Evolutionary conservation across 2,113 vertebrate species (phyloP).

Genomic region (Myotis brandtii): DNA sequence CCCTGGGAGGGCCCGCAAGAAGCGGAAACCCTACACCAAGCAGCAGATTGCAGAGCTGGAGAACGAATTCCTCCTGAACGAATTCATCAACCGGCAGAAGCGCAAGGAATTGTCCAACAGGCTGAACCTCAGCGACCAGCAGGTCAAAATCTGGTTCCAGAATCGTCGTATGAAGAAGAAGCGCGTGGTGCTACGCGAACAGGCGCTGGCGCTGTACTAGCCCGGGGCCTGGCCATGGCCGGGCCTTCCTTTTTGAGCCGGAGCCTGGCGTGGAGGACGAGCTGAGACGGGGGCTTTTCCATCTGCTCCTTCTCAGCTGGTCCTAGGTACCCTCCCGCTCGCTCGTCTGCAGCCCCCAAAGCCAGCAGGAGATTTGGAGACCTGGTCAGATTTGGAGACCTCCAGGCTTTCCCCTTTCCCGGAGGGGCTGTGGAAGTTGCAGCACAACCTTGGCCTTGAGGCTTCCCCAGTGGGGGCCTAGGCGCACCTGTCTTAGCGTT

Average conservation of each 20-base stretch:
- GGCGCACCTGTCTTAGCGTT: conserved; percentile 45
- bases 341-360: not conserved
- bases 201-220: conserved; percentile 90
- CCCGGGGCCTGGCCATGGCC: not conserved
- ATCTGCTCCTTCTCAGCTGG: not conserved
- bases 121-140: conserved; percentile 96
- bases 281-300: not conserved
- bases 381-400: not conserved
- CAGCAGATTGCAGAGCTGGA: conserved; percentile 95
- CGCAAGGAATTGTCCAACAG: conserved; percentile 94
- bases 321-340: not conserved
- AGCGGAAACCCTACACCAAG: conserved; percentile 97
- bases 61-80: conserved; percentile 95
- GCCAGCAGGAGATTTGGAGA: not conserved
- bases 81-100: conserved; percentile 97
- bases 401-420: not conserved
- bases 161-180: conserved; percentile 98
- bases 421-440: not conserved
- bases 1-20: conserved; percentile 93
- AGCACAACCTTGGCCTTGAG: not conserved
- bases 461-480: not conserved
- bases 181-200: conserved; percentile 93
- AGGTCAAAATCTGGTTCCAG: conserved; percentile 99
- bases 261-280: conserved; percentile 43
- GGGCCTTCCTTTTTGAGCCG: not conserved